Evolutionary conservation across 2,888 invertebrate species (phyloP).

Genomic region (Leucozona laternaria): DNA sequence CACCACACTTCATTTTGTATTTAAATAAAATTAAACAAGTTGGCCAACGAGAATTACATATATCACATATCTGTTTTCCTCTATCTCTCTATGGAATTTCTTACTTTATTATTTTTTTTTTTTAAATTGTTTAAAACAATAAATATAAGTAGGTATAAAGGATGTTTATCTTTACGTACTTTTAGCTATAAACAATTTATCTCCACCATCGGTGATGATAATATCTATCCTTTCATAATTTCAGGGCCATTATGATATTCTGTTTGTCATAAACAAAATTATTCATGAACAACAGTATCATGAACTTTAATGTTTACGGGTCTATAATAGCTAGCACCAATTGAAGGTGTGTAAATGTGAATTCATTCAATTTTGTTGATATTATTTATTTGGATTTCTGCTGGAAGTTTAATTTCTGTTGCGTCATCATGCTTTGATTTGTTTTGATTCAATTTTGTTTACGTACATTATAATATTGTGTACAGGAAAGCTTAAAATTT

Average conservation of each 20-base stretch:
- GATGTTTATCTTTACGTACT: neutral
- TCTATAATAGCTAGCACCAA: constrained; percentile 1
- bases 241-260: constrained; percentile 27
- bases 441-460: too few relatives aligned
- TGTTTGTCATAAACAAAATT: constrained; percentile 50
- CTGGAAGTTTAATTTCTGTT: too few relatives aligned
- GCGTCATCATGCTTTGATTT: too few relatives aligned
- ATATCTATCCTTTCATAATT: constrained; percentile 27
- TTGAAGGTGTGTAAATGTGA: neutral
- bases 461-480: too few relatives aligned
- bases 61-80: neutral
- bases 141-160: neutral
- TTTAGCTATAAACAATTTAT: neutral
- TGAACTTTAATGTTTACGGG: constrained; percentile 45
- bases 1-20: too few relatives aligned
- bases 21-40: neutral
- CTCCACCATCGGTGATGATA: neutral
- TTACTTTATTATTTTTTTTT: neutral
- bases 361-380: neutral
- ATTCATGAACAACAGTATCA: constrained; percentile 39
- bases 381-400: constrained; percentile 9
- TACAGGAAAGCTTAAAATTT: too few relatives aligned
- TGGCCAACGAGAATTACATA: neutral
- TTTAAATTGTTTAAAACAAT: neutral
- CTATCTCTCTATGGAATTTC: neutral